Percentiles rank a stretch among this genome's conserved stretches.
Conservation (phyloP, 2,113 vertebrate genomes). For the Mustela nigripes region DNA sequence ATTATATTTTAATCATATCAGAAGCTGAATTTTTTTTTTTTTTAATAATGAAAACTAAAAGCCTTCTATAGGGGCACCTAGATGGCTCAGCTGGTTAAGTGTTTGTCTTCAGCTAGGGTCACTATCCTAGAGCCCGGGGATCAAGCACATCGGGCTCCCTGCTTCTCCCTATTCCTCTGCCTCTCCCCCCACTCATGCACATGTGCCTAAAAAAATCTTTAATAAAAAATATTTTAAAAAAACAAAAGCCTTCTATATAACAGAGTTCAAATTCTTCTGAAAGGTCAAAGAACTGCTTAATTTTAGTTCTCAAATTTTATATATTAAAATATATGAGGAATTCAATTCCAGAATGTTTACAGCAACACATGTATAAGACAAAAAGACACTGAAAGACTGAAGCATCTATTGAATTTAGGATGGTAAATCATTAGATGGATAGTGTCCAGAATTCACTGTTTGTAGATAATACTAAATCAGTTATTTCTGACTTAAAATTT, state of each 20-base stretch:
- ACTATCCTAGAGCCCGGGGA: too few relatives aligned
- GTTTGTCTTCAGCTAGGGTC: too few relatives aligned
- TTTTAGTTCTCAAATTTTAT: slow-evolving; percentile 28
- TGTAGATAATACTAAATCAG: background rate
- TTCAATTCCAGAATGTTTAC: slow-evolving; percentile 13
- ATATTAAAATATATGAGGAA: slow-evolving; percentile 10
- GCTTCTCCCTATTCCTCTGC: too few relatives aligned
- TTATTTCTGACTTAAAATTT: slow-evolving; percentile 19
- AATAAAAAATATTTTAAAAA: background rate
- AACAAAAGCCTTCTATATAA: background rate
- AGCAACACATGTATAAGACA: background rate
- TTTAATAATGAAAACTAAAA: slow-evolving; percentile 50
- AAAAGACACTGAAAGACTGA: background rate
- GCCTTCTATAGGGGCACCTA: background rate
- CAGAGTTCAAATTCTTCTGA: slow-evolving; percentile 47
- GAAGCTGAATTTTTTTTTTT: background rate
- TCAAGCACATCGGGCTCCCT: too few relatives aligned
- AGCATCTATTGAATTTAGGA: background rate
- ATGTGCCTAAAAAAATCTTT: too few relatives aligned
- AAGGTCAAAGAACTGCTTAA: slow-evolving; percentile 23
- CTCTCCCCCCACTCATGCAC: too few relatives aligned
- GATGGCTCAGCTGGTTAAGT: too few relatives aligned
- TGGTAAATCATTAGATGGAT: background rate
- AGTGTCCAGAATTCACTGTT: slow-evolving; percentile 35
- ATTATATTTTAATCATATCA: slow-evolving; percentile 7